phyloP scores from a whole-genome alignment of 2,888 invertebrate genomes.

The Villa cingulata region DNA sequence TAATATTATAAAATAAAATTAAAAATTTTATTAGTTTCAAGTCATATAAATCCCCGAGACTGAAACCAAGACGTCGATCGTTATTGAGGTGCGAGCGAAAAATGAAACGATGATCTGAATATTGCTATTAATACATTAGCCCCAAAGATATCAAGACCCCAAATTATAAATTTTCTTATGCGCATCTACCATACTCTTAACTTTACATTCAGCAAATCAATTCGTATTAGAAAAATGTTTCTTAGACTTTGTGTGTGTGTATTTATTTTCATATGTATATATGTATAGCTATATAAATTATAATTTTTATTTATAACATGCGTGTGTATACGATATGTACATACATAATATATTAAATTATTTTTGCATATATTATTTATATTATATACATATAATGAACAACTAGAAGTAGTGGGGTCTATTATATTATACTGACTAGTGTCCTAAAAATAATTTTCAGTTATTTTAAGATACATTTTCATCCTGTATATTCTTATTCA shows the following conservation, averaged over 20 bases:
- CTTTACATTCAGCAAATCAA: no score
- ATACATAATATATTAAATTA: background rate
- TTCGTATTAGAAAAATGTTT: no score
- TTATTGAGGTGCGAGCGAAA: slow-evolving; percentile 83
- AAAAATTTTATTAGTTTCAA: slow-evolving; percentile 27
- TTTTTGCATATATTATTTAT: no score
- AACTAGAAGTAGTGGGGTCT: background rate
- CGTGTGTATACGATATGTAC: background rate
- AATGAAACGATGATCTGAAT: slow-evolving; percentile 43
- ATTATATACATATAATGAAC: slow-evolving; percentile 1
- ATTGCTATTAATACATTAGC: slow-evolving; percentile 16
- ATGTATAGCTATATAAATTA: no score
- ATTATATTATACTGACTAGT: background rate
- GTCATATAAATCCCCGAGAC: slow-evolving; percentile 40
- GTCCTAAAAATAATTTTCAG: background rate
- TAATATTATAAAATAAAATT: slow-evolving; percentile 26
- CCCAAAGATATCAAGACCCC: no score
- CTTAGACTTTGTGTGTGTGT: no score
- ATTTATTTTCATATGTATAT: no score
- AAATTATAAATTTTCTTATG: background rate
- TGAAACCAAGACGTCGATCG: slow-evolving; percentile 78
- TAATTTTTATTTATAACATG: no score
- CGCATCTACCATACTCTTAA: background rate
- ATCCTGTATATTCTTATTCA: background rate
- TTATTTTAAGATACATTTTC: slow-evolving; percentile 10